A percentile compares a stretch with the other conserved stretches of the same genome.
phyloP scores from a whole-genome alignment of 2,113 vertebrate species.

The Menidia beryllina region DNA sequence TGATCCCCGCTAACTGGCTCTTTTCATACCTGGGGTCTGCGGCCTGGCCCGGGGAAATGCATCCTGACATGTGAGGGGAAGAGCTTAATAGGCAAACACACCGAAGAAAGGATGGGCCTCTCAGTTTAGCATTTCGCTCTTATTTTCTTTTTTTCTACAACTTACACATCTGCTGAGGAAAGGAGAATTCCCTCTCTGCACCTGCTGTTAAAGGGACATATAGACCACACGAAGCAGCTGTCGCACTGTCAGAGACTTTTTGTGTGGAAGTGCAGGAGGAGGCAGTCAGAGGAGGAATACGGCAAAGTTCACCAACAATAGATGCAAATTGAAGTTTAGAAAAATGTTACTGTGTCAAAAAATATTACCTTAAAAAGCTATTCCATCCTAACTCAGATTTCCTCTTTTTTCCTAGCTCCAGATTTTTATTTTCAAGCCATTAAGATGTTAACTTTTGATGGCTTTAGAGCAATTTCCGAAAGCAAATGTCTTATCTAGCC shows the following conservation, averaged over 20 bases:
- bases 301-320: neutral
- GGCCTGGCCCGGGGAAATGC: slow-evolving; percentile 71
- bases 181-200: slow-evolving; percentile 68
- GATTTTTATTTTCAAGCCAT: too few relatives aligned
- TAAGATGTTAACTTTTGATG: too few relatives aligned
- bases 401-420: too few relatives aligned
- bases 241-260: slow-evolving; percentile 73
- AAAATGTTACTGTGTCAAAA: too few relatives aligned
- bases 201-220: slow-evolving; percentile 70
- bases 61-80: slow-evolving; percentile 79
- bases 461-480: too few relatives aligned
- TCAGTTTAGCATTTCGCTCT: slow-evolving; percentile 70
- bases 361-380: too few relatives aligned
- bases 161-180: slow-evolving; percentile 83
- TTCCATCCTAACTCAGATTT: too few relatives aligned
- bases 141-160: slow-evolving; percentile 58
- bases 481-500: too few relatives aligned
- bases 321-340: fast-evolving
- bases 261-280: slow-evolving; percentile 37
- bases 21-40: slow-evolving; percentile 82
- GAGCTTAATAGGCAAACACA: slow-evolving; percentile 76
- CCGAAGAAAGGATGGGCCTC: slow-evolving; percentile 78
- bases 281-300: neutral
- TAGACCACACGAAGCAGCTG: slow-evolving; percentile 51
- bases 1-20: slow-evolving; percentile 78